Conservation (phyloP, 2,888 invertebrate genomes). For the Polietes domitor region DNA sequence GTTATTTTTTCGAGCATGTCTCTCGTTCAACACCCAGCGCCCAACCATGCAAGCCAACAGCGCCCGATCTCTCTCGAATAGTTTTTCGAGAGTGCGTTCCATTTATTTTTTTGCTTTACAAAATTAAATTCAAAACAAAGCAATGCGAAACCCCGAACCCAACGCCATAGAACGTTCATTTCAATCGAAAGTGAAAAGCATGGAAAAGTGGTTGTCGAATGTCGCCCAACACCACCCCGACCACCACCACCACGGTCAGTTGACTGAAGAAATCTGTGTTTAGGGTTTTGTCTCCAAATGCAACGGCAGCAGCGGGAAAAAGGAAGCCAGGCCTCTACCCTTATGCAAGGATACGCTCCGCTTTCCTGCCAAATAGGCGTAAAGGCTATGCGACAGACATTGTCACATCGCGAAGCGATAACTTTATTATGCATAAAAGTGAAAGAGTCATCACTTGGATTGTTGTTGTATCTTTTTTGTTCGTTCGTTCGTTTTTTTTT, state of each 20-base stretch:
- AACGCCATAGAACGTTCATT: conserved; percentile 68
- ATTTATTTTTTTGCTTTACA: conserved; percentile 42
- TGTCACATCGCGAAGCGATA: conserved; percentile 47
- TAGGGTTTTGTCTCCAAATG: conserved; percentile 14
- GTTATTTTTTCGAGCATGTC: conserved; percentile 36
- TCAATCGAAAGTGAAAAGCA: conserved; percentile 78
- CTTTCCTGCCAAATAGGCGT: conserved; percentile 2
- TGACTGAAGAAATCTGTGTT: background rate
- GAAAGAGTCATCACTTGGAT: conserved; percentile 21
- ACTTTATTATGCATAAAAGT: conserved; percentile 53
- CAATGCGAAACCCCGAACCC: conserved; percentile 6
- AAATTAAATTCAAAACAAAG: conserved; percentile 71
- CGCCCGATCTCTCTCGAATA: conserved; percentile 37
- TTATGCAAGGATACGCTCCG: background rate
- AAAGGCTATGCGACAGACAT: conserved; percentile 41
- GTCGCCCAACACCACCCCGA: conserved; percentile 62
- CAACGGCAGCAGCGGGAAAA: no score
- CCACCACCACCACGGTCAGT: conserved; percentile 36
- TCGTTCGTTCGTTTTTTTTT: background rate
- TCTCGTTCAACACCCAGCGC: conserved; percentile 25
- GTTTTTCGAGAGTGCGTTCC: background rate
- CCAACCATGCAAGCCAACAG: conserved; percentile 41
- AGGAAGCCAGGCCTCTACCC: background rate
- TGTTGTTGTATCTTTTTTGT: conserved; percentile 27
- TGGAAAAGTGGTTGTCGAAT: conserved; percentile 76